A percentile compares a stretch with the other conserved stretches of the same genome.
Conservation (phyloP, 2,888 invertebrate genomes). For the Lordiphosa andalusiaca region DNA sequence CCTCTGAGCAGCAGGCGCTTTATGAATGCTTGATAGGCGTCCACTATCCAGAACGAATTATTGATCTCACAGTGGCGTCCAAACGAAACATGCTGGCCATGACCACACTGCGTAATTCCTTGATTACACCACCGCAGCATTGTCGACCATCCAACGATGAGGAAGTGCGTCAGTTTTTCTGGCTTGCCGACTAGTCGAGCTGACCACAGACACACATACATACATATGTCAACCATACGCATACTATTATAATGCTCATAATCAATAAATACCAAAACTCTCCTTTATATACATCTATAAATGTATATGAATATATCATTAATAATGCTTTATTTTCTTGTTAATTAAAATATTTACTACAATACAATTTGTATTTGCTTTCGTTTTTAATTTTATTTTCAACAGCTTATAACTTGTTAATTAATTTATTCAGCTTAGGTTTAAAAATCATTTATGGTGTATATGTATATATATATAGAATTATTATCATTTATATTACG, state of each 20-base stretch:
- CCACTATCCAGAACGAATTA: slow-evolving; percentile 86
- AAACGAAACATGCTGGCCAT: slow-evolving; percentile 82
- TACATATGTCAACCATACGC: background rate
- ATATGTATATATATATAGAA: slow-evolving; percentile 38
- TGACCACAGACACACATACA: background rate
- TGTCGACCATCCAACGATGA: slow-evolving; percentile 86
- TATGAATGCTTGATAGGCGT: slow-evolving; percentile 85
- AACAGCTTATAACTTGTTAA: slow-evolving; percentile 66
- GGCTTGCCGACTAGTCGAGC: slow-evolving; percentile 66
- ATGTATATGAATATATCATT: slow-evolving; percentile 42
- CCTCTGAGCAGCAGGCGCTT: slow-evolving; percentile 83
- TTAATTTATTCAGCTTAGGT: slow-evolving; percentile 43
- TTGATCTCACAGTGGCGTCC: slow-evolving; percentile 83
- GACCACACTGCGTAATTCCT: slow-evolving; percentile 76
- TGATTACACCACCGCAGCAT: slow-evolving; percentile 81
- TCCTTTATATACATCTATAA: slow-evolving; percentile 3
- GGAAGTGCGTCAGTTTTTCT: slow-evolving; percentile 83
- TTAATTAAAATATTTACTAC: slow-evolving; percentile 73
- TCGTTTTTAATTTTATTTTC: slow-evolving; percentile 40
- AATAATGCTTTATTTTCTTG: slow-evolving; percentile 69
- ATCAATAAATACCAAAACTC: slow-evolving; percentile 9
- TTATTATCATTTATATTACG: slow-evolving; percentile 60
- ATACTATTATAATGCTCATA: background rate
- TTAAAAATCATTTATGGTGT: slow-evolving; percentile 50
- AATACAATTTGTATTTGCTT: slow-evolving; percentile 64